Percentiles rank a stretch among this genome's conserved stretches.
These are phyloP conservation scores for Pristionchus mayeri DNA, from an alignment of 2,888 invertebrate species.

Conservation along the genomic window DNA sequence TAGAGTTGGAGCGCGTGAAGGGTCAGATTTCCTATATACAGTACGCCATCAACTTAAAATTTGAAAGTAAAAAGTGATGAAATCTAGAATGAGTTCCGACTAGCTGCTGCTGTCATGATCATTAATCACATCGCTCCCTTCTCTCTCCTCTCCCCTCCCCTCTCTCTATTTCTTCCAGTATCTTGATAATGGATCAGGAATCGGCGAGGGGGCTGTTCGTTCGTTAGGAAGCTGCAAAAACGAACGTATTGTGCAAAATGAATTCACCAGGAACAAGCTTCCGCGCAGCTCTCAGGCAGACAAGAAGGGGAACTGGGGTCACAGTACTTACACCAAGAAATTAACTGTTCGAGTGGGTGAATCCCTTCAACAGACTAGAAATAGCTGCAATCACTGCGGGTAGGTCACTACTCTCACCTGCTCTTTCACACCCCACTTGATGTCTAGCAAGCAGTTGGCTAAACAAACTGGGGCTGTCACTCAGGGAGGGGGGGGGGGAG, in stretches of 20 bases:
- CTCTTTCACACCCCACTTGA: not conserved
- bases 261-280: not conserved
- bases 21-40: not conserved
- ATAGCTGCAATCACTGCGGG: not conserved
- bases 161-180: not conserved
- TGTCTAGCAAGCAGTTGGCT: slow-evolving; percentile 12
- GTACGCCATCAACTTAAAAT: no score
- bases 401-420: not conserved
- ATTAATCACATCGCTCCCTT: not conserved
- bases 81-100: slow-evolving; percentile 2
- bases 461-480: slow-evolving; percentile 20
- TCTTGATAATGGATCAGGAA: slow-evolving; percentile 36
- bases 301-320: not conserved
- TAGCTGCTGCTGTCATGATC: slow-evolving; percentile 5
- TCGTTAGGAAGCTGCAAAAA: not conserved
- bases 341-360: no score
- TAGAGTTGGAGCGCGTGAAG: not conserved
- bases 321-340: not conserved
- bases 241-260: not conserved
- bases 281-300: not conserved
- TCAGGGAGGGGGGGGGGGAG: not conserved
- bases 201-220: not conserved
- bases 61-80: not conserved
- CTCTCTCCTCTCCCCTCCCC: not conserved
- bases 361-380: not conserved